phyloP scores from a whole-genome alignment of 2,888 invertebrate genomes.

The Carcina quercana region DNA sequence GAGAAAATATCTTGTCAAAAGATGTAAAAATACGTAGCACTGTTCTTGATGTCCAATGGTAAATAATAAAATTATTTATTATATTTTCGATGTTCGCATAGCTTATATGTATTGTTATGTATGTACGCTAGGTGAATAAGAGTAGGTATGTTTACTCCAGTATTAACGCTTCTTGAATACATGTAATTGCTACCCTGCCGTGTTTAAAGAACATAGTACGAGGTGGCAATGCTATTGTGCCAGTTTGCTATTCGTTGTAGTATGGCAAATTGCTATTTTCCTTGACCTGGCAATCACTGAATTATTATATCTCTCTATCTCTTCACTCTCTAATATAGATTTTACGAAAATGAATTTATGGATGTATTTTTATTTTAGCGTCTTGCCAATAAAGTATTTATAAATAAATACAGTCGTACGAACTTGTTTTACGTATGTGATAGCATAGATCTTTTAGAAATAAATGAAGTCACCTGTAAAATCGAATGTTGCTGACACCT shows the following conservation, averaged over 20 bases:
- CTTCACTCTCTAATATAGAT: conserved; percentile 67
- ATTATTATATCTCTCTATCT: conserved; percentile 51
- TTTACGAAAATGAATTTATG: conserved; percentile 49
- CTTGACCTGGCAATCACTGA: conserved; percentile 38
- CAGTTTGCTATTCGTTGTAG: conserved; percentile 64
- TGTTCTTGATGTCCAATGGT: too few species aligned
- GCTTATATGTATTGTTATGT: too few species aligned
- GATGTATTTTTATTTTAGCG: conserved; percentile 49
- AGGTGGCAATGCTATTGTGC: conserved; percentile 41
- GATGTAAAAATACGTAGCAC: too few species aligned
- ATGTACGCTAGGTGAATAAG: too few species aligned
- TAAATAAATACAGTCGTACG: conserved; percentile 44
- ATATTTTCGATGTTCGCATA: too few species aligned
- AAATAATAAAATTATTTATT: too few species aligned
- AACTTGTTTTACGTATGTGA: conserved; percentile 61
- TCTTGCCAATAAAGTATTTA: conserved; percentile 72
- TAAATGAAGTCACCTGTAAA: conserved; percentile 38
- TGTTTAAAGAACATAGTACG: conserved; percentile 60
- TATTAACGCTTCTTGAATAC: too few species aligned
- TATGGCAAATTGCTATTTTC: conserved; percentile 60
- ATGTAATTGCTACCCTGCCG: conserved; percentile 49
- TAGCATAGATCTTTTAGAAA: conserved; percentile 62
- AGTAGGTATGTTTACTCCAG: too few species aligned
- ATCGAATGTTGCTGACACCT: conserved; percentile 41
- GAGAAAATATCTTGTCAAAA: too few species aligned